These are phyloP conservation scores for Poecilia latipinna DNA, from an alignment of 2,113 vertebrate genomes.

Conservation along the genomic window DNA sequence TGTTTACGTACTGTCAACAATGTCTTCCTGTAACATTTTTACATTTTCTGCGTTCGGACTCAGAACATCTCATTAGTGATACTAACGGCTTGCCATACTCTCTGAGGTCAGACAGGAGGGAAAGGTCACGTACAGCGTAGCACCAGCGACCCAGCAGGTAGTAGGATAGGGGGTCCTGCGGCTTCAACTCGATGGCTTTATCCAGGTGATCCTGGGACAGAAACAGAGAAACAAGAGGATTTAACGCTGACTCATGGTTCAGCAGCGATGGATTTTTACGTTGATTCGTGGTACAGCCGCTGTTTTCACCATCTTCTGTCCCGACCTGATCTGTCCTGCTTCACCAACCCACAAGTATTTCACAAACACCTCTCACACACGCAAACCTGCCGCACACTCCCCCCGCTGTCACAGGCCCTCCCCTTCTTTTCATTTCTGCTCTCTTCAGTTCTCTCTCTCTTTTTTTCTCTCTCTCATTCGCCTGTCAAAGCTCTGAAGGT, in stretches of 20 bases:
- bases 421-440: slow-evolving; percentile 9
- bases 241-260: slow-evolving; percentile 57
- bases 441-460: slow-evolving; percentile 29
- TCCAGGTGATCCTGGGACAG: slow-evolving; percentile 90
- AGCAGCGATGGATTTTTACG: no score
- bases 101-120: slow-evolving; percentile 13
- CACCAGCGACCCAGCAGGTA: slow-evolving; percentile 97
- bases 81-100: not conserved
- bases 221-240: slow-evolving; percentile 41
- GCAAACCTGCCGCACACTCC: slow-evolving; percentile 39
- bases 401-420: slow-evolving; percentile 34
- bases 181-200: slow-evolving; percentile 92
- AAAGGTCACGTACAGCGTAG: slow-evolving; percentile 88
- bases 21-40: no score
- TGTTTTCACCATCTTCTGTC: slow-evolving; percentile 60
- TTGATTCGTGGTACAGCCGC: slow-evolving; percentile 21
- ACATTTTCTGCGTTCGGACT: no score
- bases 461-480: slow-evolving; percentile 34
- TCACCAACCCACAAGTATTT: slow-evolving; percentile 72
- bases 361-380: slow-evolving; percentile 68
- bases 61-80: no score
- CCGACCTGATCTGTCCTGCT: slow-evolving; percentile 71
- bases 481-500: slow-evolving; percentile 63
- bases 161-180: slow-evolving; percentile 91
- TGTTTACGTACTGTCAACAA: no score